A percentile compares a stretch with the other conserved stretches of the same genome.
Evolutionary conservation across 2,797 vertebrate genomes (phyloP).

Genomic region (Danionella dracula): DNA sequence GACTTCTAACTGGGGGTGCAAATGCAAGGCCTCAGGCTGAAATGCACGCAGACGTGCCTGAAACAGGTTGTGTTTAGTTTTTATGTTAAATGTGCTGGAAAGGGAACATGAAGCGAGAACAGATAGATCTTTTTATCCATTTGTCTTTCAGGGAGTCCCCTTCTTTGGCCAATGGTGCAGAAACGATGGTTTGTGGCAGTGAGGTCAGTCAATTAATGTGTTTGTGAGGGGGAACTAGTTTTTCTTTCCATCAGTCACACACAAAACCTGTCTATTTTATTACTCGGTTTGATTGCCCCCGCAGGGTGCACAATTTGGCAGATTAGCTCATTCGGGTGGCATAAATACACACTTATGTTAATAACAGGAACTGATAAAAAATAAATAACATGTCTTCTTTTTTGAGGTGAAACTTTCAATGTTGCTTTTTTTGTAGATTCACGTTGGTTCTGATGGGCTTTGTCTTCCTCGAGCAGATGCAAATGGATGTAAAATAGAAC

Average conservation of each 20-base stretch:
- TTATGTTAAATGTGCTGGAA: conserved; percentile 43
- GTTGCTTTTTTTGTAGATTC: conserved; percentile 24
- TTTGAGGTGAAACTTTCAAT: conserved; percentile 20
- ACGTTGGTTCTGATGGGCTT: conserved; percentile 20
- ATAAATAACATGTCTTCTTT: not conserved
- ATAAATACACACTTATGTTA: conserved; percentile 43
- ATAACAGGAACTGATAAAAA: conserved; percentile 41
- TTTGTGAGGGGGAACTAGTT: not conserved
- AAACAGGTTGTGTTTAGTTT: conserved; percentile 37
- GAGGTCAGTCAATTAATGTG: conserved; percentile 29
- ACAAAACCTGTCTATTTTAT: conserved; percentile 19
- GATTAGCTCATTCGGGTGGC: conserved; percentile 36
- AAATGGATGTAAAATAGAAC: conserved; percentile 8
- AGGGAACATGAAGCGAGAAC: conserved; percentile 51
- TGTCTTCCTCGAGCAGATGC: conserved; percentile 5
- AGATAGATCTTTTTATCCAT: conserved; percentile 44
- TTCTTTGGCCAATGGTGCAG: conserved; percentile 28
- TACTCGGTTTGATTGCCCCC: conserved; percentile 38
- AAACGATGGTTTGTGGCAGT: conserved; percentile 37
- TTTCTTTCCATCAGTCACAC: conserved; percentile 5
- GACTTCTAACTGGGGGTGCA: conserved; percentile 8
- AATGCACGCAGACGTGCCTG: conserved; percentile 31
- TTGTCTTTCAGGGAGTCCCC: conserved; percentile 24
- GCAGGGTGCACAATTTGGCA: conserved; percentile 43
- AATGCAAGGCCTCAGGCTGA: not conserved